phyloP scores from a whole-genome alignment of 2,113 vertebrate genomes.

The Corythaixoides concolor region DNA sequence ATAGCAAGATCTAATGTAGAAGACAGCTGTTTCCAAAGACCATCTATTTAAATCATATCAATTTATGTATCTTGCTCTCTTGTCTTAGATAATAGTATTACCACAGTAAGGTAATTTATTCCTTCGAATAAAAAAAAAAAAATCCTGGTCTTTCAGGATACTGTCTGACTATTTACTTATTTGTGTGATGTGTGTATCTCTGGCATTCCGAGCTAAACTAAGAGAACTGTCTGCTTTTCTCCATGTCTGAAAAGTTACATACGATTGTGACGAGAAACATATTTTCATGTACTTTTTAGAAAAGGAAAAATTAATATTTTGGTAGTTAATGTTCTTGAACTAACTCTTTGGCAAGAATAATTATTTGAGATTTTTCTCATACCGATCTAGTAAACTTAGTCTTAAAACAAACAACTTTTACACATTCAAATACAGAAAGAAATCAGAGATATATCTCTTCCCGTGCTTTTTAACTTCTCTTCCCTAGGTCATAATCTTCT shows the following conservation, averaged over 20 bases:
- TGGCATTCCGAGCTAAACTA: neutral
- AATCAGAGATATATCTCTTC: neutral
- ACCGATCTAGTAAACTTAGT: neutral
- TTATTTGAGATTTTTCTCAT: neutral
- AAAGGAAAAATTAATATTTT: neutral
- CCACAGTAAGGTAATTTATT: neutral
- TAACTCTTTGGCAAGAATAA: neutral
- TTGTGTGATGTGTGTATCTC: neutral
- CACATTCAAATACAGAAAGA: neutral
- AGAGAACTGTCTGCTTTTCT: neutral
- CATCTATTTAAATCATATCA: neutral
- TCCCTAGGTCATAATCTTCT: neutral
- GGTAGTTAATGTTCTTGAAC: neutral
- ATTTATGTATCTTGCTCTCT: neutral
- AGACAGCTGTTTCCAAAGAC: neutral
- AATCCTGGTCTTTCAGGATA: neutral
- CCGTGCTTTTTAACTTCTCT: neutral
- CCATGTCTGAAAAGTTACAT: neutral
- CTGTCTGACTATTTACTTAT: neutral
- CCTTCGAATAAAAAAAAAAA: neutral
- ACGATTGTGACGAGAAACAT: neutral
- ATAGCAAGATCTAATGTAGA: neutral
- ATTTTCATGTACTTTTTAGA: neutral
- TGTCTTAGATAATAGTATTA: neutral
- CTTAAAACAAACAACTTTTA: neutral